Percentiles rank a stretch among this genome's conserved stretches.
phyloP scores from a whole-genome alignment of 2,888 invertebrate species.

The Morpho helenor region DNA sequence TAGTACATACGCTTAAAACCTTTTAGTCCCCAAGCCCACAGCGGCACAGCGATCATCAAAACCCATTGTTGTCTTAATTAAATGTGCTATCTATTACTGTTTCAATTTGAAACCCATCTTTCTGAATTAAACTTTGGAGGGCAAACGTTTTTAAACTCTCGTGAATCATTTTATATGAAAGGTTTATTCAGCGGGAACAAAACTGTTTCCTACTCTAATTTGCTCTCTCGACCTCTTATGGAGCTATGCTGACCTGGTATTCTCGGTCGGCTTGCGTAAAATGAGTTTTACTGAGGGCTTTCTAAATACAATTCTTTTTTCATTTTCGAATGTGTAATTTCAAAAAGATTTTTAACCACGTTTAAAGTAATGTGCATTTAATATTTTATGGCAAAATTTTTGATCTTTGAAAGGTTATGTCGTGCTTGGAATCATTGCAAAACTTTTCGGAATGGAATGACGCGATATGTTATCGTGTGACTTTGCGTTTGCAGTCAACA shows the following conservation, averaged over 20 bases:
- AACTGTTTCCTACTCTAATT: slow-evolving; percentile 18
- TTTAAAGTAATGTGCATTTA: no score
- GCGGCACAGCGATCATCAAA: no score
- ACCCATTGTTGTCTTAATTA: no score
- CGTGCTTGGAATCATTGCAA: no score
- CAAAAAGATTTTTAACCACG: no score
- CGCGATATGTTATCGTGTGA: no score
- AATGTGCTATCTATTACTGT: not conserved
- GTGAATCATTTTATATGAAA: slow-evolving; percentile 7
- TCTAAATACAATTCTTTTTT: not conserved
- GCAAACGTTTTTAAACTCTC: slow-evolving; percentile 1
- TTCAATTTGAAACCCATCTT: slow-evolving; percentile 1
- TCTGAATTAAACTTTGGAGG: not conserved
- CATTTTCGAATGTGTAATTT: not conserved
- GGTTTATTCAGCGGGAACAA: slow-evolving; percentile 13
- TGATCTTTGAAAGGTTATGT: no score
- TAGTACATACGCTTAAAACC: no score
- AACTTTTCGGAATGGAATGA: no score
- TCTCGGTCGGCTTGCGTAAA: not conserved
- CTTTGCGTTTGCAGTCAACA: no score
- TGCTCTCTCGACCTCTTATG: slow-evolving; percentile 12
- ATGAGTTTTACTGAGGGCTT: not conserved
- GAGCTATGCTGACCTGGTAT: slow-evolving; percentile 7
- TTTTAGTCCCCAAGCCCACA: no score
- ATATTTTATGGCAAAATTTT: no score